Percentiles rank a stretch among this genome's conserved stretches.
phyloP scores from a whole-genome alignment of 2,113 vertebrate species.

The Phaethornis superciliosus region DNA sequence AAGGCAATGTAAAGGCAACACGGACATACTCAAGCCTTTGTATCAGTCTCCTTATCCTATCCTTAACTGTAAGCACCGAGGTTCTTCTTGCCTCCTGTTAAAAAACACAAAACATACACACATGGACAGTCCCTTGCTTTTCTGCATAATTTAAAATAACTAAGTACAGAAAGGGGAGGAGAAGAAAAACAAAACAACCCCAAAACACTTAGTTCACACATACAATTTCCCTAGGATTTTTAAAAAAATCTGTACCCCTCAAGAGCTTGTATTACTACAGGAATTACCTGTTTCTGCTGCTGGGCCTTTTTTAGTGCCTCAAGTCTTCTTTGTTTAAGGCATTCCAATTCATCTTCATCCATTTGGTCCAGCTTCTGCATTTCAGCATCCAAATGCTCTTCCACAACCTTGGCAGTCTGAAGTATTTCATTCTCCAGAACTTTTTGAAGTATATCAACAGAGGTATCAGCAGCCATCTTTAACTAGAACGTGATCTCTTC shows the following conservation, averaged over 20 bases:
- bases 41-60: background rate
- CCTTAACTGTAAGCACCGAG: background rate
- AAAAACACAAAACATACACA: background rate
- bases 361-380: slow-evolving; percentile 88
- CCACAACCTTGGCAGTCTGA: slow-evolving; percentile 86
- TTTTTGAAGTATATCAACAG: slow-evolving; percentile 85
- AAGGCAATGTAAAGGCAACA: background rate
- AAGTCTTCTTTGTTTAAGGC: slow-evolving; percentile 89
- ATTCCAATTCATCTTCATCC: slow-evolving; percentile 93
- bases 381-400: slow-evolving; percentile 91
- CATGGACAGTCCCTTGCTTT: background rate
- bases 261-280: background rate
- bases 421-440: slow-evolving; percentile 88
- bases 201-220: background rate
- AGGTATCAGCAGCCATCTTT: slow-evolving; percentile 84
- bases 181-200: background rate
- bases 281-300: slow-evolving; percentile 94
- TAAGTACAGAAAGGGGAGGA: background rate
- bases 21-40: background rate
- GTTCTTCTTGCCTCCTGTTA: background rate
- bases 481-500: background rate
- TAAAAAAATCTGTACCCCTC: background rate
- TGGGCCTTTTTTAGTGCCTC: slow-evolving; percentile 92
- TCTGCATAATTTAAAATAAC: background rate
- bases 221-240: background rate